Percentiles rank a stretch among this genome's conserved stretches.
phyloP scores from a whole-genome alignment of 2,113 vertebrate genomes.

The Cebidichthys violaceus region DNA sequence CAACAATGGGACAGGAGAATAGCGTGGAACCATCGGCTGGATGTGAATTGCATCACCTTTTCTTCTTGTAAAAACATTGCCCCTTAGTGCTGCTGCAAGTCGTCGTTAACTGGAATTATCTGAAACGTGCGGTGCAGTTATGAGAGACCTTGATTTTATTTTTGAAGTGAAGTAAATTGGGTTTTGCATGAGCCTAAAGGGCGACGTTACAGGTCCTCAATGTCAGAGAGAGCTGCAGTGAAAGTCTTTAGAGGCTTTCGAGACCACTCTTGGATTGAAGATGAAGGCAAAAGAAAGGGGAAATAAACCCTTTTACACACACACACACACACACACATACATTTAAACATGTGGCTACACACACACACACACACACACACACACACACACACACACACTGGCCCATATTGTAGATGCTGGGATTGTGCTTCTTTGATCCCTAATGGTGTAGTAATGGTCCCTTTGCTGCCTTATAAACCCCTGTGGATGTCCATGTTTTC shows the following conservation, averaged over 20 bases:
- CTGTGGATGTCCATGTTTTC: slow-evolving; percentile 7
- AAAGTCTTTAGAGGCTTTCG: slow-evolving; percentile 3
- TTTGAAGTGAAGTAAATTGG: not conserved
- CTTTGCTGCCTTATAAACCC: slow-evolving; percentile 43
- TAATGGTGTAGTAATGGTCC: slow-evolving; percentile 44
- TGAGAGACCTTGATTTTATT: not conserved
- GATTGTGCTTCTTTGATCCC: slow-evolving; percentile 44
- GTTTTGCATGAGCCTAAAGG: not conserved
- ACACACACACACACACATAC: slow-evolving; percentile 17
- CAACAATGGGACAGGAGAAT: not conserved
- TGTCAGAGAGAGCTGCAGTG: not conserved
- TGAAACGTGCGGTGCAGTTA: not conserved
- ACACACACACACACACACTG: slow-evolving; percentile 12
- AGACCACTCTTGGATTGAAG: slow-evolving; percentile 2
- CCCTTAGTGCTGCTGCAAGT: not conserved
- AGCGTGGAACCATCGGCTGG: not conserved
- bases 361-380: slow-evolving; percentile 17
- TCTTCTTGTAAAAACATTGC: not conserved
- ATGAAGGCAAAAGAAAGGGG: slow-evolving; percentile 7
- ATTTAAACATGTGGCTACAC: not conserved
- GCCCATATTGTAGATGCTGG: slow-evolving; percentile 17
- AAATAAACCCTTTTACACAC: slow-evolving; percentile 19
- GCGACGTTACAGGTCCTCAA: not conserved
- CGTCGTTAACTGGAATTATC: not conserved
- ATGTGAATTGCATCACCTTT: not conserved